phyloP scores from a whole-genome alignment of 2,888 invertebrate species.

The Caenorhabditis panamensis region DNA sequence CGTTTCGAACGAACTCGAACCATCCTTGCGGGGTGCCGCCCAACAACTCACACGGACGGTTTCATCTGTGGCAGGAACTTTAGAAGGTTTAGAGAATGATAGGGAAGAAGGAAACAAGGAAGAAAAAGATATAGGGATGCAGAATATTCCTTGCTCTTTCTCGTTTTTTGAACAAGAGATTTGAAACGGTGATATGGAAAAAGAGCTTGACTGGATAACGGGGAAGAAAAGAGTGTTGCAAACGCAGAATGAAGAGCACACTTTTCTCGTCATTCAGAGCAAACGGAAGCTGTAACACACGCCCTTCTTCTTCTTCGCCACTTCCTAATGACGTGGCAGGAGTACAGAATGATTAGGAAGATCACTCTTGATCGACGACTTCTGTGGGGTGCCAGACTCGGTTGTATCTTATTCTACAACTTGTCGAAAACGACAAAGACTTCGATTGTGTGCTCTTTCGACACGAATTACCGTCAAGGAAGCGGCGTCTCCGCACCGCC shows the following conservation, averaged over 20 bases:
- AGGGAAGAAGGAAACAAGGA: slow-evolving; percentile 1
- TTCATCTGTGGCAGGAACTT: slow-evolving; percentile 6
- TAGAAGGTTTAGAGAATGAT: background rate
- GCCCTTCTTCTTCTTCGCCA: background rate
- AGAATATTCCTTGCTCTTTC: too few relatives aligned
- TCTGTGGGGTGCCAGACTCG: too few relatives aligned
- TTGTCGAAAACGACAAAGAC: slow-evolving; percentile 7
- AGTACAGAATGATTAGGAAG: slow-evolving; percentile 6
- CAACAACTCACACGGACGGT: slow-evolving; percentile 3
- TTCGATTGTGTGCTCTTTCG: slow-evolving; percentile 43
- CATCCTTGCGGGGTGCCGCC: slow-evolving; percentile 12
- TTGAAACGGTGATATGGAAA: slow-evolving; percentile 8
- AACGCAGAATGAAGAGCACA: background rate
- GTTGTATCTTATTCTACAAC: background rate
- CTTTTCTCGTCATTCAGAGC: slow-evolving; percentile 6
- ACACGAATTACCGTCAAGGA: slow-evolving; percentile 51
- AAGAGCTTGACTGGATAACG: background rate
- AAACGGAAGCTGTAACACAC: background rate
- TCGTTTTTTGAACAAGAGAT: slow-evolving; percentile 3
- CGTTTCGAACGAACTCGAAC: slow-evolving; percentile 50
- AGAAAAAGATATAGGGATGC: background rate
- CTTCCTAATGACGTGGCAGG: slow-evolving; percentile 29
- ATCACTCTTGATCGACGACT: too few relatives aligned
- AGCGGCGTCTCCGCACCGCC: slow-evolving; percentile 13
- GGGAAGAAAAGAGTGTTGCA: background rate